Base-by-base conservation (phyloP, 2,888 invertebrate species). In the Melangyna quadrimaculata region DNA sequence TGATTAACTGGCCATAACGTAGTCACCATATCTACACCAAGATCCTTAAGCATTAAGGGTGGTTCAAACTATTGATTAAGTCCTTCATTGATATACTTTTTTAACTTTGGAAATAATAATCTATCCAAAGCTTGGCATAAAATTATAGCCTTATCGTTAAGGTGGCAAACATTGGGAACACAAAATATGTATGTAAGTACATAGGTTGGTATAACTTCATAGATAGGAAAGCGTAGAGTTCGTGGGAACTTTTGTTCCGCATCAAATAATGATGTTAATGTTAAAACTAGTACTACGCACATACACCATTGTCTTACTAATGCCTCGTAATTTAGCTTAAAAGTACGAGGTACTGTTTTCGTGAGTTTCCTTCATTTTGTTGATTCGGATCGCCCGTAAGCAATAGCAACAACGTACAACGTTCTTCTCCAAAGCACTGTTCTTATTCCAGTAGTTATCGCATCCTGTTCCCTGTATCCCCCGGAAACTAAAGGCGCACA, bases 401-500 rank as follows among this genome's bases (percentile, higher is more conserved):
- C 79, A 80, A 59, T 72, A 67, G 55, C 61, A 51, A 78, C 67
- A 70, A 78, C 53, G 69, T 78, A 24, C 78, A 75, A 82, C 74
- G 69, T 43, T 63, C 43, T 43, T 65, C 35, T 67, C 74, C 59
- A 75, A 43, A 75, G 75, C 59, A 59, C 72, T 80, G 75, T 75
- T 79, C 80, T 72, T 69, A 61, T 75, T 80, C 17, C 67, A 77
- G 72, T 77, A 84, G 84, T 84, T 84, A 80, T 84, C 75, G 77
- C 40, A 80, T 84, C 80, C 84, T 84, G 83, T 84, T 59, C 83
- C 74, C 65, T 40, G 72, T 72, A 84, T 72, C 75, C 84, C 77
- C 80, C 80, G 80, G 84, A 80, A 84, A 77, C 80, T 77, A 55
- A 84, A 80, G 84, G 84, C 84, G 75, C 79, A 80, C 80, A 84